Evolutionary conservation across 2,797 vertebrate genomes (phyloP), one percentile per base, ranked within the genome.

Genomic region (Sebastes umbrosus): DNA sequence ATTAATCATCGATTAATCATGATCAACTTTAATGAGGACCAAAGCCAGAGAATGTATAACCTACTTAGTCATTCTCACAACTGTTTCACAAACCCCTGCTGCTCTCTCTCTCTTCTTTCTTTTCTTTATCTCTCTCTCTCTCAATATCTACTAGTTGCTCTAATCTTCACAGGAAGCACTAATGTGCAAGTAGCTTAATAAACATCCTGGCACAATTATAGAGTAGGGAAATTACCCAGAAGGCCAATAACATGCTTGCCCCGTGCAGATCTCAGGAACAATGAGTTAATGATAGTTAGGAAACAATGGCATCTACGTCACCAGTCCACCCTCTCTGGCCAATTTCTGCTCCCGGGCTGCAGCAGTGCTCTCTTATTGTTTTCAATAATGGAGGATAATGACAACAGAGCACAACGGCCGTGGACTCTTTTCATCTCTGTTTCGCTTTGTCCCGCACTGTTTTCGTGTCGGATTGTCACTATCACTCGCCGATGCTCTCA

Each of bases 221-320:
- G 86, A 76, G 84, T 67, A 24, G 67, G 25, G 67, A 87, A 90
- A 88, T 89, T 70, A 87, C 83, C 5, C 59, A 75, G 77, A 36
- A 82, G 69, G 64, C 78, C 79, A 89, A 85, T 88, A 88, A 75
- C 75, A 76, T 69, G 80, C 73, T 78, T 86, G 59, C 64, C 82
- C 60, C 50, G 43, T 31, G 70, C 32, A 60, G n/a, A 79, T 77
- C 67, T 67, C 54, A 25, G 69, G 55, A 87, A 88, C 79, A 84
- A 79, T 83, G 66, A 82, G 74, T 85, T 89, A 87, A 82, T 88
- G 87, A 88, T 83, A 90, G 82, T 73, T 57, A 11, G 72, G 80
- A 79, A 91, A 87, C 84, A 87, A 83, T 83, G 8, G 71, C 72
- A 75, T 78, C 76, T 39, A 29, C 85, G 68, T 80, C 75, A 84